phyloP scores from a whole-genome alignment of 2,797 vertebrate genomes.

The Darevskia nairensis region DNA sequence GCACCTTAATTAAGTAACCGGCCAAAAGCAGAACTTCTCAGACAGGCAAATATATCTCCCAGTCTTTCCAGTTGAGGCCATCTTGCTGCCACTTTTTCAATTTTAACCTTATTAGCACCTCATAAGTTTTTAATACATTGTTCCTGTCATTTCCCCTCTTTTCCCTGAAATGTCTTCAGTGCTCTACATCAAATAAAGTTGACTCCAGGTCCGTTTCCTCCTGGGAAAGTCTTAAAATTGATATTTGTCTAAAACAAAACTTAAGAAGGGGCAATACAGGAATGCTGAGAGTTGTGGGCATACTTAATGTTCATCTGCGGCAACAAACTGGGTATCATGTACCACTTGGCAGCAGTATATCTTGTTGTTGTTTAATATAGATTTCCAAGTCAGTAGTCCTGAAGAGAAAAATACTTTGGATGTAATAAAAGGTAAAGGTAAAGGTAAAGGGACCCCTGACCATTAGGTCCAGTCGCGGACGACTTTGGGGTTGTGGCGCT shows the following conservation, averaged over 20 bases:
- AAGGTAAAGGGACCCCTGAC: too few species aligned
- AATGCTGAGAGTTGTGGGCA: background rate
- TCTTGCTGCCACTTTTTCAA: background rate
- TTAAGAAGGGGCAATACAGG: background rate
- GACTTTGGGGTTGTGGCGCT: too few species aligned
- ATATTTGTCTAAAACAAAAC: background rate
- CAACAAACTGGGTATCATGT: background rate
- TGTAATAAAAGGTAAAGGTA: background rate
- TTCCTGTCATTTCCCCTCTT: background rate
- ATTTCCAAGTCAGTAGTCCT: background rate
- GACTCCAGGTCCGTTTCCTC: background rate
- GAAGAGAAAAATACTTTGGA: background rate
- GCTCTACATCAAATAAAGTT: background rate
- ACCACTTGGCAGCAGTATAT: background rate
- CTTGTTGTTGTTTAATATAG: background rate
- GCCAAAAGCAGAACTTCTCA: background rate
- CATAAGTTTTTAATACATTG: constrained; percentile 7
- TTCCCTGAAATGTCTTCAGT: background rate
- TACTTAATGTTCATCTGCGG: background rate
- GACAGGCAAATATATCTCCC: background rate
- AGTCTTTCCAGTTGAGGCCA: background rate
- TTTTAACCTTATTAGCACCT: constrained; percentile 12
- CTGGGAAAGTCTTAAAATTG: background rate
- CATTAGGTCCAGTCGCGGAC: too few species aligned
- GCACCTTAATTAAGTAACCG: background rate